These are phyloP conservation scores for Gymnobelideus leadbeateri DNA, from an alignment of 2,113 vertebrate species.

Conservation along the genomic window DNA sequence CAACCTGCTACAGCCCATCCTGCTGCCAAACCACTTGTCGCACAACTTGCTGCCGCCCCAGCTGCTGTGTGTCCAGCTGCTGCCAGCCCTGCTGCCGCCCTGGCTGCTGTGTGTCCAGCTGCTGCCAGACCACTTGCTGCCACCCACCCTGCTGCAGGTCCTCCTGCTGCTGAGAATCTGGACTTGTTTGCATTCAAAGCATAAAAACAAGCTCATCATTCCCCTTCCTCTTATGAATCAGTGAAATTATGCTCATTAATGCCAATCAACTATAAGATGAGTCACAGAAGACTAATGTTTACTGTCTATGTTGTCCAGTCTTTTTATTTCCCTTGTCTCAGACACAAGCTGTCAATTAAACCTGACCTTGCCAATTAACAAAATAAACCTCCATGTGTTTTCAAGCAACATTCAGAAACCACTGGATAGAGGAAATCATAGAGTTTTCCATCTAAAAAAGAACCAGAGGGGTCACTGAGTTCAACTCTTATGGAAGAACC, in stretches of 20 bases:
- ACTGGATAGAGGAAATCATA: neutral
- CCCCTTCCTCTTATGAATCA: neutral
- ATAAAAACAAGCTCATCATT: neutral
- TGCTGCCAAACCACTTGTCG: neutral
- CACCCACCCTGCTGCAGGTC: conserved; percentile 17
- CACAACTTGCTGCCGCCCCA: neutral
- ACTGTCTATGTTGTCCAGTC: neutral
- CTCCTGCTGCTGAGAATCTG: neutral
- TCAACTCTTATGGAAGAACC: neutral
- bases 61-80: too few species aligned
- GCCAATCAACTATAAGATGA: neutral
- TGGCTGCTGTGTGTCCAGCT: neutral
- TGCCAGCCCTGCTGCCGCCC: neutral
- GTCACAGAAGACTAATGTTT: neutral
- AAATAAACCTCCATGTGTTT: neutral
- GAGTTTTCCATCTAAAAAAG: neutral
- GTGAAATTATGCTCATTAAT: neutral
- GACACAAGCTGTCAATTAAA: neutral
- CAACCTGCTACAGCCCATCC: conserved; percentile 2
- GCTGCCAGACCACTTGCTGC: conserved; percentile 30
- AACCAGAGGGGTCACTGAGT: neutral
- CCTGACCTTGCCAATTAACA: neutral
- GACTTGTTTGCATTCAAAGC: neutral
- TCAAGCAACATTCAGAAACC: neutral
- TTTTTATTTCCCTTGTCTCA: neutral